Evolutionary conservation across 23 tunicate species (phyloP), one percentile per base, ranked within the genome.

Genomic region (Trididemnum miniatum): DNA sequence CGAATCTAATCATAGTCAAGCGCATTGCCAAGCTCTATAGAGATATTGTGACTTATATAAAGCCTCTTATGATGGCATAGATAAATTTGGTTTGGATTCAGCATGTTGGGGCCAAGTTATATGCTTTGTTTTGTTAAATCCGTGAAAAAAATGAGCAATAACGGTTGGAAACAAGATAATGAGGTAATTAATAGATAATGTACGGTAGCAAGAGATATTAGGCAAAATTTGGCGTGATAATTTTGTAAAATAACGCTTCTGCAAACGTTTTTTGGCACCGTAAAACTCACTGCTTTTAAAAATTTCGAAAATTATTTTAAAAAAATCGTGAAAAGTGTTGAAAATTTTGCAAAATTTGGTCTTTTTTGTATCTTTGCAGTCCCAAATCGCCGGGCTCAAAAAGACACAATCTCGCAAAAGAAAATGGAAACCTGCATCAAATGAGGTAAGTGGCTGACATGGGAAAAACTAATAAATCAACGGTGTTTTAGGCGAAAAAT

Each of bases 391-490:
- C 79, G 79, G 60, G 79, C 79, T 74, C 60, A 40, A 40, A 26
- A 74, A 74, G 38, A 40, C 31, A 2, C 31, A 36, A n/a, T 9
- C 36, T 20, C 79, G 79, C 59, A 77, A 77, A 31, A 27, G 82
- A 57, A 77, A 54, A 77, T 77, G 82, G 82, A 77, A 54, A 38
- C 37, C 82, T 54, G n/a, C 54, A 7, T 2, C 22, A 30, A 54
- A 39, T 39, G 37, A 77, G 79, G 79, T 73, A 39, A 67, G 26
- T n/a, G n/a, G n/a, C n/a, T n/a, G n/a, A n/a, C n/a, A n/a, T n/a
- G n/a, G n/a, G n/a, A n/a, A n/a, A n/a, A n/a, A n/a, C n/a, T n/a
- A n/a, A n/a, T n/a, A n/a, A n/a, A n/a, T n/a, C n/a, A n/a, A n/a
- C n/a, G n/a, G n/a, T n/a, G n/a, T n/a, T n/a, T n/a, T n/a, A n/a